phyloP scores from a whole-genome alignment of 2,888 invertebrate species.

The Pyrgus malvae region DNA sequence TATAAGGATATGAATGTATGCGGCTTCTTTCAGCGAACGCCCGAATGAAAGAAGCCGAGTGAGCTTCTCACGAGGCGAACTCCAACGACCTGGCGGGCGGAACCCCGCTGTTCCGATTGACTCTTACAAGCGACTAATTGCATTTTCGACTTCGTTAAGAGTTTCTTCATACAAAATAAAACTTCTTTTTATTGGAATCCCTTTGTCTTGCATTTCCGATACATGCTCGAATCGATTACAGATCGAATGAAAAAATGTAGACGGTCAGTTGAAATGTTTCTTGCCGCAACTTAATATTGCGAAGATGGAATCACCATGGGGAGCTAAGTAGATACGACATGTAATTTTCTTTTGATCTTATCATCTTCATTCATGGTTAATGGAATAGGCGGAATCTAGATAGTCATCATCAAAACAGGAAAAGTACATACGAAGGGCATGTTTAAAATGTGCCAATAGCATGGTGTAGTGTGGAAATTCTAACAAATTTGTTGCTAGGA shows the following conservation, averaged over 20 bases:
- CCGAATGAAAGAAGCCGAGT: constrained; percentile 56
- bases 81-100: constrained; percentile 46
- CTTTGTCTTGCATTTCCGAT: constrained; percentile 30
- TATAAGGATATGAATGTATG: constrained; percentile 9
- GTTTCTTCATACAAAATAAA: constrained; percentile 39
- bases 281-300: constrained; percentile 2
- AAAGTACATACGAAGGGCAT: no score
- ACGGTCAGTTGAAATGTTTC: background rate
- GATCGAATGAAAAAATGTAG: constrained; percentile 1
- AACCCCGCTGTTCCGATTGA: constrained; percentile 55
- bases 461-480: background rate
- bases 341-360: background rate
- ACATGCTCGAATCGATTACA: constrained; percentile 4
- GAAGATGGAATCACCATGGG: constrained; percentile 1
- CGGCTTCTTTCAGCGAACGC: constrained; percentile 1
- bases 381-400: no score
- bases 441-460: background rate
- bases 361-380: background rate
- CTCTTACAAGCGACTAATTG: constrained; percentile 42
- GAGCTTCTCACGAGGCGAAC: constrained; percentile 58
- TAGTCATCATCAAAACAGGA: no score
- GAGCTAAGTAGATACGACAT: background rate
- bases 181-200: constrained; percentile 32
- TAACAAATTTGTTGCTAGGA: constrained; percentile 1
- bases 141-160: constrained; percentile 52